Percentiles rank a stretch among this genome's conserved stretches.
phyloP scores from a whole-genome alignment of 2,113 vertebrate species.

The Orycteropus afer region DNA sequence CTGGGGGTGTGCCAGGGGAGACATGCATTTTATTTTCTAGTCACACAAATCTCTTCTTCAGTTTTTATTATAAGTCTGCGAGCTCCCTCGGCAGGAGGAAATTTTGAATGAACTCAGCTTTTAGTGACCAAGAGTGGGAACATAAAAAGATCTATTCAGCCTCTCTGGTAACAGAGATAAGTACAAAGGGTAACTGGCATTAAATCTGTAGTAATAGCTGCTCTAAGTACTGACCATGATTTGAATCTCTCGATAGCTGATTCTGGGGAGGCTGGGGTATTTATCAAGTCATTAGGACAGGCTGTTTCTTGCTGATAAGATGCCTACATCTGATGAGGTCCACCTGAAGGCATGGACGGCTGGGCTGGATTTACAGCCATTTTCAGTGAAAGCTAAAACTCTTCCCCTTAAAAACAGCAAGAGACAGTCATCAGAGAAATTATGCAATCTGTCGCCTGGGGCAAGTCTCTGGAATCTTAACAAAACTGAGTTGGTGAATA shows the following conservation, averaged over 20 bases:
- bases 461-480: constrained; percentile 77
- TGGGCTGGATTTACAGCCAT: constrained; percentile 80
- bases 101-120: constrained; percentile 80
- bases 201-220: constrained; percentile 84
- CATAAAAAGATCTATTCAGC: constrained; percentile 83
- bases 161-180: constrained; percentile 87
- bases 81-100: constrained; percentile 64
- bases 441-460: constrained; percentile 67
- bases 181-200: constrained; percentile 82
- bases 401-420: constrained; percentile 71
- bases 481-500: constrained; percentile 64
- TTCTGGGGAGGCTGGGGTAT: constrained; percentile 85
- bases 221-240: constrained; percentile 84
- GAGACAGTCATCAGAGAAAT: constrained; percentile 79
- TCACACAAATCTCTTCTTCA: constrained; percentile 66
- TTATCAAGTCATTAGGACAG: constrained; percentile 86
- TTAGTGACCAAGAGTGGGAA: constrained; percentile 81
- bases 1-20: constrained; percentile 4
- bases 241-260: constrained; percentile 87
- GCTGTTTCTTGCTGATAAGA: constrained; percentile 89
- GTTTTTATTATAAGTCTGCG: constrained; percentile 63
- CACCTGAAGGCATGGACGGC: constrained; percentile 81
- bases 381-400: constrained; percentile 54
- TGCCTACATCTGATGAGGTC: constrained; percentile 84
- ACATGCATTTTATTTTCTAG: constrained; percentile 71